Percentiles rank a stretch among this genome's conserved stretches.
Evolutionary conservation across 2,113 vertebrate species (phyloP).

Genomic region (Piaya cayana): DNA sequence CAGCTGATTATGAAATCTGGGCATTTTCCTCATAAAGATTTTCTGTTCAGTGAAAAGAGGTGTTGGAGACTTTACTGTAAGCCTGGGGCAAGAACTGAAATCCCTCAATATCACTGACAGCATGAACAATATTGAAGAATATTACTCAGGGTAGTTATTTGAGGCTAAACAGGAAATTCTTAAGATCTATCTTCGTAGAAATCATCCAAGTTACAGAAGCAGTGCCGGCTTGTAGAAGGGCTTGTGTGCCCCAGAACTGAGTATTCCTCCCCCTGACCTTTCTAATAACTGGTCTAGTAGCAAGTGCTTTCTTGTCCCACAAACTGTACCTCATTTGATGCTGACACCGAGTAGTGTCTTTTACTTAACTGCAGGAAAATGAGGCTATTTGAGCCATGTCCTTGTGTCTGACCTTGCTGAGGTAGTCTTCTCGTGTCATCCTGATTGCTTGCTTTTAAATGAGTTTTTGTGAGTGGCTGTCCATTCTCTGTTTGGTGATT

Average conservation of each 20-base stretch:
- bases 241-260: neutral
- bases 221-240: neutral
- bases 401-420: neutral
- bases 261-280: neutral
- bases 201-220: neutral
- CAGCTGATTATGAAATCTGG: neutral
- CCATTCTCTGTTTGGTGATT: neutral
- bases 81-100: neutral
- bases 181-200: neutral
- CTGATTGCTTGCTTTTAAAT: neutral
- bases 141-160: neutral
- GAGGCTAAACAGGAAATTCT: neutral
- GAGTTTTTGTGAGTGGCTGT: neutral
- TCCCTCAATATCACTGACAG: neutral
- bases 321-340: neutral
- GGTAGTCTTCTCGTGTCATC: constrained; percentile 14
- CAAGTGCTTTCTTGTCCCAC: neutral
- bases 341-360: neutral
- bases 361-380: neutral
- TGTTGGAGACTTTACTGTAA: neutral
- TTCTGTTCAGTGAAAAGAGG: neutral
- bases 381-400: neutral
- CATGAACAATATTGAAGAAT: neutral
- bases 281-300: neutral
- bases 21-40: neutral